These are phyloP conservation scores for Xylocampa areola DNA, from an alignment of 2,888 invertebrate genomes.

Conservation along the genomic window DNA sequence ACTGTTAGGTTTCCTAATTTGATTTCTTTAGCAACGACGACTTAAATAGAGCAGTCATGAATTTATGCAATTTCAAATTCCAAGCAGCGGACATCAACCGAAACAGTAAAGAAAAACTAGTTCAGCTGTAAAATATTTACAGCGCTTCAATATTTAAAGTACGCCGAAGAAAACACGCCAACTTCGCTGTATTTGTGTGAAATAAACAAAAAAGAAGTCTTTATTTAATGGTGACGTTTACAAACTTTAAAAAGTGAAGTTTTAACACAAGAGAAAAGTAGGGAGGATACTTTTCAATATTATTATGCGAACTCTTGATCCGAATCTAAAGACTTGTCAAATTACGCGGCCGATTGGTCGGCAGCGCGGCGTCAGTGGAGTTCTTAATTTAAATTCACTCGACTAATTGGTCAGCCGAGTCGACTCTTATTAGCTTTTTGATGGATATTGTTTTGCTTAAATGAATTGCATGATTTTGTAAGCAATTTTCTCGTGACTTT, in stretches of 20 bases:
- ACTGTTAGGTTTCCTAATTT: background rate
- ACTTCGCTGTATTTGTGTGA: slow-evolving; percentile 44
- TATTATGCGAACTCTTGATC: slow-evolving; percentile 53
- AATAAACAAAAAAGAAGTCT: slow-evolving; percentile 48
- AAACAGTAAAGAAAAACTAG: slow-evolving; percentile 32
- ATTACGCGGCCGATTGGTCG: slow-evolving; percentile 65
- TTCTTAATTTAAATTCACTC: slow-evolving; percentile 70
- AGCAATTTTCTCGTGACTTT: slow-evolving; percentile 38
- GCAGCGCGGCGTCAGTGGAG: slow-evolving; percentile 56
- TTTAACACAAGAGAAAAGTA: slow-evolving; percentile 48
- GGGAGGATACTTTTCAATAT: slow-evolving; percentile 47
- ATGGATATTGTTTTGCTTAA: slow-evolving; percentile 64
- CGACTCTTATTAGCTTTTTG: slow-evolving; percentile 66
- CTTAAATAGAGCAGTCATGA: slow-evolving; percentile 29
- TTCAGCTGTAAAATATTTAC: slow-evolving; percentile 50
- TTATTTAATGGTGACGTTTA: slow-evolving; percentile 43
- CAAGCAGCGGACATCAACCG: slow-evolving; percentile 7
- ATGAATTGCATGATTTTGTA: slow-evolving; percentile 52
- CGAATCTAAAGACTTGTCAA: slow-evolving; percentile 64
- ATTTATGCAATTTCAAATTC: slow-evolving; percentile 33
- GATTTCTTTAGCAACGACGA: background rate
- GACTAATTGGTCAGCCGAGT: slow-evolving; percentile 65
- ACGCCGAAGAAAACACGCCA: slow-evolving; percentile 43
- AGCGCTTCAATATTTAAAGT: slow-evolving; percentile 53
- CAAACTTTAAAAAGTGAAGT: slow-evolving; percentile 45